A percentile compares a stretch with the other conserved stretches of the same genome.
These are phyloP conservation scores for Iselma pallidipennis DNA, from an alignment of 2,888 invertebrate species.

Conservation along the genomic window DNA sequence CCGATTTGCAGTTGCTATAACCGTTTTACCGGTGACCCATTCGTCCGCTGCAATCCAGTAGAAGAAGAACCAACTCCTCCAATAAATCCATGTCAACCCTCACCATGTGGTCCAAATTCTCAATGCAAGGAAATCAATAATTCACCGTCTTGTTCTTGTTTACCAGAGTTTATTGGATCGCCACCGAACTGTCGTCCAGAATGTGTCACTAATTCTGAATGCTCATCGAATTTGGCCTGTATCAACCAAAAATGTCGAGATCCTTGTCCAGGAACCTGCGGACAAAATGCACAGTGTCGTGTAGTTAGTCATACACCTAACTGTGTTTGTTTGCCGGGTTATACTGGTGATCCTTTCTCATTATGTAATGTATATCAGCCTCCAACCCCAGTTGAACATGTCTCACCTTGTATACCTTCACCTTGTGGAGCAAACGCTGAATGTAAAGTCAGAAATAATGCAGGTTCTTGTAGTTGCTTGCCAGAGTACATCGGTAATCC, in stretches of 20 bases:
- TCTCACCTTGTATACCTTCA: constrained; percentile 53
- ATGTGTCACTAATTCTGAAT: constrained; percentile 74
- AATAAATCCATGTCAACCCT: constrained; percentile 67
- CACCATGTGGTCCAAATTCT: constrained; percentile 72
- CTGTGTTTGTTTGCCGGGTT: constrained; percentile 65
- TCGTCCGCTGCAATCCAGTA: too few species aligned
- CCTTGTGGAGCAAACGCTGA: constrained; percentile 72
- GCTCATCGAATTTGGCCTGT: constrained; percentile 71
- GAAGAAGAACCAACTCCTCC: constrained; percentile 37
- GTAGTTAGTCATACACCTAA: constrained; percentile 73
- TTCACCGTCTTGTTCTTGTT: constrained; percentile 65
- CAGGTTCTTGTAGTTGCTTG: constrained; percentile 71
- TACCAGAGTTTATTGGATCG: constrained; percentile 64
- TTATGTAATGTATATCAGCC: too few species aligned
- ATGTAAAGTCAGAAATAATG: constrained; percentile 69
- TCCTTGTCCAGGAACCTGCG: constrained; percentile 78
- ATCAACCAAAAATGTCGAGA: constrained; percentile 75
- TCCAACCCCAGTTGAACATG: constrained; percentile 24
- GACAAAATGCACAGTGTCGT: constrained; percentile 70
- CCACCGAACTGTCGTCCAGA: constrained; percentile 76
- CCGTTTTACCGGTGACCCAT: constrained; percentile 64
- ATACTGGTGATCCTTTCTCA: constrained; percentile 64
- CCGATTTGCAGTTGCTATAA: constrained; percentile 64
- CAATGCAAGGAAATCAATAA: constrained; percentile 59
- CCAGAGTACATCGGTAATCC: constrained; percentile 77